A percentile compares a stretch with the other conserved stretches of the same genome.
Evolutionary conservation across 1,140 invertebrate genomes (phyloP).

Genomic region (Drosophila tropicalis): DNA sequence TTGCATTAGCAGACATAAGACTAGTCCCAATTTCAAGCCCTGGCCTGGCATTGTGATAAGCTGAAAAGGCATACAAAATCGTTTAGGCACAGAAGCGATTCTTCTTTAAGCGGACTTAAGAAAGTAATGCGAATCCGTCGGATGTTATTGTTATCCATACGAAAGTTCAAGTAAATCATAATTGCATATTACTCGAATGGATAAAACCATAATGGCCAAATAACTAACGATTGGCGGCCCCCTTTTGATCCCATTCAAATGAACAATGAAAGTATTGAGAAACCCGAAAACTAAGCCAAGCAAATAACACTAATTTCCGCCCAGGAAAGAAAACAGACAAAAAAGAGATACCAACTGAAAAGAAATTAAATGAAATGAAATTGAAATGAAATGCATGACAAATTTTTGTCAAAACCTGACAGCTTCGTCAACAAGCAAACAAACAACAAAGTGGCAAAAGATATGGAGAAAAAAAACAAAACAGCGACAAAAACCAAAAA

Average conservation of each 20-base stretch:
- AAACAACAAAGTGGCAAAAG: constrained; percentile 15
- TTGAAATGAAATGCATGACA: constrained; percentile 60
- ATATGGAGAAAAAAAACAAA: not conserved
- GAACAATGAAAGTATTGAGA: constrained; percentile 18
- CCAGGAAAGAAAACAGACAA: constrained; percentile 32
- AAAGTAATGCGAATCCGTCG: too few species aligned
- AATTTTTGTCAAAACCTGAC: constrained; percentile 30
- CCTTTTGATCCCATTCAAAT: constrained; percentile 17
- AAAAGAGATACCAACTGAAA: not conserved
- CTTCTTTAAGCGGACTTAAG: too few species aligned
- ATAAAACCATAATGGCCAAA: too few species aligned
- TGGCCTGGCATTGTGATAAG: constrained; percentile 6
- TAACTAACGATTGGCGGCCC: not conserved
- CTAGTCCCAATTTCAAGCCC: not conserved
- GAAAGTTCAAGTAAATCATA: too few species aligned
- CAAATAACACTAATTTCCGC: constrained; percentile 42
- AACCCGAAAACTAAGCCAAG: constrained; percentile 17
- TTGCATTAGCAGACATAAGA: constrained; percentile 17
- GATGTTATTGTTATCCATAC: too few species aligned
- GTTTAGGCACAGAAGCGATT: too few species aligned
- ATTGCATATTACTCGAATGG: too few species aligned
- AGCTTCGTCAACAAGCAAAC: constrained; percentile 15
- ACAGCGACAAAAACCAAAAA: constrained; percentile 11
- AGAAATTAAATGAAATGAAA: constrained; percentile 47
- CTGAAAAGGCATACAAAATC: not conserved